Evolutionary conservation across 2,888 invertebrate genomes (phyloP).

Genomic region (Meteorus colon): DNA sequence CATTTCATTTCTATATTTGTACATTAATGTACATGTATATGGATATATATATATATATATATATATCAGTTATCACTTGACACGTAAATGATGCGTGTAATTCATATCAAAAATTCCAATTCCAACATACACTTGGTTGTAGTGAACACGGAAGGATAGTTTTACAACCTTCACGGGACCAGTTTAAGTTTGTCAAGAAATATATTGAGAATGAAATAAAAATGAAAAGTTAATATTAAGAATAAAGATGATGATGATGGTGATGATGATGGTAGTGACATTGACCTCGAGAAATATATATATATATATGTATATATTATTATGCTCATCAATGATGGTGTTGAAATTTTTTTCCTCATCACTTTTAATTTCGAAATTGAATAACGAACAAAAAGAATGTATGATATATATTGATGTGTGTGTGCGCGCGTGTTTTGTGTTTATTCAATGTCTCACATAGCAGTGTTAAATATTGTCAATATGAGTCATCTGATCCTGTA

Average conservation of each 20-base stretch:
- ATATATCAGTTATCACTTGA: background rate
- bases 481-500: conserved; percentile 41
- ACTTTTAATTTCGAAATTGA: background rate
- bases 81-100: background rate
- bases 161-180: background rate
- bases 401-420: background rate
- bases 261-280: background rate
- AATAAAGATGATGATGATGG: background rate
- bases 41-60: background rate
- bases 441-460: background rate
- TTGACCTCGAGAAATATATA: background rate
- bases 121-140: background rate
- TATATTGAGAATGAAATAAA: background rate
- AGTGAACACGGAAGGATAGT: conserved; percentile 10
- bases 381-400: background rate
- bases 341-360: background rate
- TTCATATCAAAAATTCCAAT: conserved; percentile 3
- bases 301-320: background rate
- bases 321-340: background rate
- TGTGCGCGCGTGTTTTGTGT: background rate
- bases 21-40: background rate
- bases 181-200: background rate
- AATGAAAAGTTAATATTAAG: background rate
- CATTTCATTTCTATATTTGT: background rate
- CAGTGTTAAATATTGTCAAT: background rate